These are phyloP conservation scores for Tigriopus californicus DNA, from an alignment of 2,888 invertebrate genomes.

Conservation along the genomic window DNA sequence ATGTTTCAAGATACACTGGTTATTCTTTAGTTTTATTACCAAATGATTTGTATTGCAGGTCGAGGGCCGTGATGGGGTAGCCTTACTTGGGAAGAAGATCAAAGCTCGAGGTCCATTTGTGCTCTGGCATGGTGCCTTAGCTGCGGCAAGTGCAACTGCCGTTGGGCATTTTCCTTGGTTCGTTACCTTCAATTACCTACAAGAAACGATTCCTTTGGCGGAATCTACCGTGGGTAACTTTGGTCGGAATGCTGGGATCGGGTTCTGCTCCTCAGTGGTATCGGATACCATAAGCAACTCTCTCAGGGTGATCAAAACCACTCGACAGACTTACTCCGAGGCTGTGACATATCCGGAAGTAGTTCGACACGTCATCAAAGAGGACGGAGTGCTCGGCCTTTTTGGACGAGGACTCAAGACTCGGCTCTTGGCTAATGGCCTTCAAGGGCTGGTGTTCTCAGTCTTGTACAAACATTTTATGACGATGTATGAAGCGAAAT, in stretches of 20 bases:
- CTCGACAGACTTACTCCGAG: conserved; percentile 9
- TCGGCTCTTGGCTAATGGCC: conserved; percentile 3
- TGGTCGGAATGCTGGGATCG: conserved; percentile 14
- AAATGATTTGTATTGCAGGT: neutral
- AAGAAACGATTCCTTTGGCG: conserved; percentile 3
- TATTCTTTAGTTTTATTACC: neutral
- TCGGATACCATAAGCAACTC: conserved; percentile 14
- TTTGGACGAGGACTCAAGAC: conserved; percentile 15
- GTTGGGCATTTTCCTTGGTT: conserved; percentile 15
- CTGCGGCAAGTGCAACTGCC: conserved; percentile 8
- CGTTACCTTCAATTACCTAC: conserved; percentile 13
- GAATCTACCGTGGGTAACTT: neutral
- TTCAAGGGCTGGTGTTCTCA: conserved; percentile 14
- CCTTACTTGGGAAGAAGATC: neutral
- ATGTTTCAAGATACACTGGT: neutral
- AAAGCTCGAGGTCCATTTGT: neutral
- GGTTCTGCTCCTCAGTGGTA: conserved; percentile 10
- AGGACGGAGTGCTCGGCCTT: conserved; percentile 10
- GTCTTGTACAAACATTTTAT: conserved; percentile 14
- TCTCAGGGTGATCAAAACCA: conserved; percentile 14
- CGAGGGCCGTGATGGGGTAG: neutral
- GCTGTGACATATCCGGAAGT: conserved; percentile 1
- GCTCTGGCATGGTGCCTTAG: conserved; percentile 3
- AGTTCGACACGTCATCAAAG: neutral
- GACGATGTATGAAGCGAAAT: neutral